Conservation (phyloP, 2,888 invertebrate genomes). For the Eristalis intricaria region DNA sequence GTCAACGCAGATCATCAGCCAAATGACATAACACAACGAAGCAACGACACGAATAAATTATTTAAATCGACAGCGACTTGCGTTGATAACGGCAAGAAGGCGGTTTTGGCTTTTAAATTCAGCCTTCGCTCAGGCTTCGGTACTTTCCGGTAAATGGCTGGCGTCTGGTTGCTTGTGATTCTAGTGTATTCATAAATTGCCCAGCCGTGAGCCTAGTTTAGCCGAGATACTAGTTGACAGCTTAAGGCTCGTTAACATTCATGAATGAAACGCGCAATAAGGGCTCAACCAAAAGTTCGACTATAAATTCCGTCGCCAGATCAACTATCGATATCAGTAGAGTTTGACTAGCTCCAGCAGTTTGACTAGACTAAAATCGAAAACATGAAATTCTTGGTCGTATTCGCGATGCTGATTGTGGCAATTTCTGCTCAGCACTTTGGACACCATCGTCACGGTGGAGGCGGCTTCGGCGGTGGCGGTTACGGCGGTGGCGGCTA, state of each 20-base stretch:
- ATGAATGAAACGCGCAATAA: neutral
- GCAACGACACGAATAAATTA: neutral
- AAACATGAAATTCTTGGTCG: neutral
- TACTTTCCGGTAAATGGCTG: neutral
- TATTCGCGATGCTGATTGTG: neutral
- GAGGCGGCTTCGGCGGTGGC: constrained; percentile 6
- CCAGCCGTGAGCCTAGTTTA: too few relatives aligned
- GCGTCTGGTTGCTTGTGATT: neutral
- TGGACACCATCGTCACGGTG: neutral
- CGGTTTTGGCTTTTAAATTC: neutral
- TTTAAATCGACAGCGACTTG: neutral
- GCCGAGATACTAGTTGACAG: too few relatives aligned
- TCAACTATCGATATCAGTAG: neutral
- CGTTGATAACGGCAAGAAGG: neutral
- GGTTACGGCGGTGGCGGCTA: constrained; percentile 10
- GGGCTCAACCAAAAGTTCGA: neutral
- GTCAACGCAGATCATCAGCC: neutral
- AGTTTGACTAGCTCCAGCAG: neutral
- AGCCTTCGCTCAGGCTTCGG: neutral
- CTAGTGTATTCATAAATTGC: neutral
- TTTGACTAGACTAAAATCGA: neutral
- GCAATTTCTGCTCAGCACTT: neutral
- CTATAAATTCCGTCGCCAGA: neutral
- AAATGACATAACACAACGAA: neutral
- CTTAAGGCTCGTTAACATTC: neutral